Evolutionary conservation across 2,113 vertebrate genomes (phyloP), one percentile per base, ranked within the genome.

Genomic region (Terrapene triunguis): DNA sequence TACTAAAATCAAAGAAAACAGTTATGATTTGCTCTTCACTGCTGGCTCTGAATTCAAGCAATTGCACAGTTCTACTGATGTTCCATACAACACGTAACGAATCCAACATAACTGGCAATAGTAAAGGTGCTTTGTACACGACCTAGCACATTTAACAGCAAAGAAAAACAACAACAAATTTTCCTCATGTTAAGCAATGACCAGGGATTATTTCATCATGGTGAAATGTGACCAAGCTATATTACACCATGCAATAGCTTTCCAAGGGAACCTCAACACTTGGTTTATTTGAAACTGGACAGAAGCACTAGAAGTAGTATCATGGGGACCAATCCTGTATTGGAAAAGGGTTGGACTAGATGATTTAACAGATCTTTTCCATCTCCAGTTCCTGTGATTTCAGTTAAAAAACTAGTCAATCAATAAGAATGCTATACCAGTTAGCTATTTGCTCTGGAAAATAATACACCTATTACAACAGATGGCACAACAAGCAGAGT

Each of bases 1-100:
- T 4, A 91, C 2, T 2, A 27, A 82, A 92, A 88, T 21, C 47
- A 84, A 82, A 53, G n/a, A 38, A 48, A 80, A 53, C 80, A 83
- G 1, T 0, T 0, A 69, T 42, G 27, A 81, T 6, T 84, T 72
- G 3, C 35, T 65, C 35, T 51, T 29, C 65, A 42, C 27, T 0
- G 0, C 21, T 62, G 5, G 54, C 78, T n/a, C 32, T 53, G 79
- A 80, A 80, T 80, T 53, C 50, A 80, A 80, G n/a, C 5, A 86
- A 22, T 1, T 44, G 3, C 5, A 3, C 1, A 0, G 7, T 53
- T 42, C 38, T 44, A 10, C 72, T 22, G 38, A 24, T 44, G 38
- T 50, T 91, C 38, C 22, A 17, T 1, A 1, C n/a, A 81, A 74
- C 1, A 7, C 5, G 0, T 29, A 82, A 55, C 2, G 1, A 50